Percentiles rank a stretch among this genome's conserved stretches.
Conservation (phyloP, 2,113 vertebrate genomes). For the Sander lucioperca region DNA sequence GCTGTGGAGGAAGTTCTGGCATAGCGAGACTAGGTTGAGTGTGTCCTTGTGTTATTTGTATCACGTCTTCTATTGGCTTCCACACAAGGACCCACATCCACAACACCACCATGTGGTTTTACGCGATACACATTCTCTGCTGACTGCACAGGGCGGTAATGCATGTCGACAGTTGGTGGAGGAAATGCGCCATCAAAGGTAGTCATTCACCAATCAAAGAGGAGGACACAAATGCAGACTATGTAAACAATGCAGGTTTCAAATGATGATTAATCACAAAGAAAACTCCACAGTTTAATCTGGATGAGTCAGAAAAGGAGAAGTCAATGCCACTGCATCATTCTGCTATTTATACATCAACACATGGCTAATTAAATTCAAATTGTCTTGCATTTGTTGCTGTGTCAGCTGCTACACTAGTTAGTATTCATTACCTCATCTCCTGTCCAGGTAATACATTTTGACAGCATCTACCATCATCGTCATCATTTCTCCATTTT, state of each 20-base stretch:
- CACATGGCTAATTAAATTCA: constrained; percentile 54
- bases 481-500: constrained; percentile 46
- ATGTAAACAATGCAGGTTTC: constrained; percentile 29
- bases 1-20: no score
- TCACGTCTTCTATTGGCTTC: neutral
- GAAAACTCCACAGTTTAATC: constrained; percentile 20
- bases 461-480: constrained; percentile 64
- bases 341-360: constrained; percentile 27
- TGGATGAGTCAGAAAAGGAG: constrained; percentile 22
- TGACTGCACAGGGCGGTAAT: constrained; percentile 25
- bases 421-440: constrained; percentile 58
- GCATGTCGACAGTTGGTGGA: constrained; percentile 15
- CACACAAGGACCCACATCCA: neutral
- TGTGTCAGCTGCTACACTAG: constrained; percentile 40
- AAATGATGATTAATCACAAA: constrained; percentile 36
- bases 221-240: constrained; percentile 10
- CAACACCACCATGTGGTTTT: neutral
- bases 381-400: constrained; percentile 38
- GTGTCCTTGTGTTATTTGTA: neutral
- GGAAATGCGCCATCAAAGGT: constrained; percentile 16
- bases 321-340: constrained; percentile 1
- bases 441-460: constrained; percentile 32
- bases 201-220: constrained; percentile 7
- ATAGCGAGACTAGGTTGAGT: no score
- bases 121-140: neutral